Evolutionary conservation across 2,797 vertebrate genomes (phyloP).

Genomic region (Pangasius krempfi): DNA sequence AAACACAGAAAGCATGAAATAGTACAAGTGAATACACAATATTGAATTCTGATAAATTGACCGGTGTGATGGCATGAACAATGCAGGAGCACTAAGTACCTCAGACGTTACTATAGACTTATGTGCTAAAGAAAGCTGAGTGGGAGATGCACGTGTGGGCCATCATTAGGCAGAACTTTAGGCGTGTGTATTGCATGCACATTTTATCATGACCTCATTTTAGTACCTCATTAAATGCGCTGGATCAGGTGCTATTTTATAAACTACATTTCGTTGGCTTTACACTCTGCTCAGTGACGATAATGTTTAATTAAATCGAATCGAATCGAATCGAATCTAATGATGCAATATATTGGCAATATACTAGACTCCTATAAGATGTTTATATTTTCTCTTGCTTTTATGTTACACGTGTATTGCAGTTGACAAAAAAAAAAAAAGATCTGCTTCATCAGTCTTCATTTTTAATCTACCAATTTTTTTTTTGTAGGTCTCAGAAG

Average conservation of each 20-base stretch:
- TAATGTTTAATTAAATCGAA: background rate
- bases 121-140: background rate
- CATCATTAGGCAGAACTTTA: background rate
- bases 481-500: background rate
- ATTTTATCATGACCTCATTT: background rate
- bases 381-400: background rate
- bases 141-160: background rate
- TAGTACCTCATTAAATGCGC: background rate
- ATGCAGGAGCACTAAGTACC: background rate
- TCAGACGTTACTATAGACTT: background rate
- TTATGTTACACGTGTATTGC: background rate
- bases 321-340: background rate
- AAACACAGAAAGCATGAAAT: background rate
- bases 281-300: background rate
- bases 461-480: too few relatives aligned
- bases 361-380: background rate
- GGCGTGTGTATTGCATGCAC: background rate
- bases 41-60: background rate
- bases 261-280: background rate
- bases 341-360: background rate
- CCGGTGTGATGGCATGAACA: background rate
- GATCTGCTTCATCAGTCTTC: background rate
- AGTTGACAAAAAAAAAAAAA: background rate
- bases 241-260: background rate
- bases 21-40: background rate